Evolutionary conservation across 2,797 vertebrate genomes (phyloP).

Genomic region (Oreochromis mossambicus): DNA sequence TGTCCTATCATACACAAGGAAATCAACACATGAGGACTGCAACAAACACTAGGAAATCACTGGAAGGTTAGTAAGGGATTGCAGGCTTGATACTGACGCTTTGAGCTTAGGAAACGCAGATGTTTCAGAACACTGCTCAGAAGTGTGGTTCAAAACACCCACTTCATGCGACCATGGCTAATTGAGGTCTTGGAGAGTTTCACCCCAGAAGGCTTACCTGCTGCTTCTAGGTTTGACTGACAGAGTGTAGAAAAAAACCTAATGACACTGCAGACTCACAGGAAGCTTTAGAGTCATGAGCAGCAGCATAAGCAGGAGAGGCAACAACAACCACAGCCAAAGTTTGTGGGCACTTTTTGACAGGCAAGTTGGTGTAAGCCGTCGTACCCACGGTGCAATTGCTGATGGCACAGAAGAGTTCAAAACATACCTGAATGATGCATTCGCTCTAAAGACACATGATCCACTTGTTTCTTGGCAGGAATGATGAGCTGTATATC

Average conservation of each 20-base stretch:
- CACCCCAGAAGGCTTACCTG: neutral
- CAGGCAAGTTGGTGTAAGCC: neutral
- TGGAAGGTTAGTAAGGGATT: neutral
- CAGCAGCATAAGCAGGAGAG: neutral
- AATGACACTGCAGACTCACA: neutral
- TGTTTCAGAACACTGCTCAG: neutral
- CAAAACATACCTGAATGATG: neutral
- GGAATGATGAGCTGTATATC: fast-evolving
- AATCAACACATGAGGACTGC: neutral
- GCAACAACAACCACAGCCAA: neutral
- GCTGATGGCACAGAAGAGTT: neutral
- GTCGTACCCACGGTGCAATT: neutral
- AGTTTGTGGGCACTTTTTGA: neutral
- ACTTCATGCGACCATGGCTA: neutral
- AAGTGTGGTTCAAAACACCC: neutral
- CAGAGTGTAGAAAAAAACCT: neutral
- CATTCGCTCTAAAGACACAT: neutral
- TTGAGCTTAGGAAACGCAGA: neutral
- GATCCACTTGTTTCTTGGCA: neutral
- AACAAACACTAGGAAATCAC: neutral
- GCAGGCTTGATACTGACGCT: neutral
- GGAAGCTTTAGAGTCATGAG: neutral
- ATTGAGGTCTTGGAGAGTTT: neutral
- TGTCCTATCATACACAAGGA: neutral
- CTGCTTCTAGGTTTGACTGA: neutral